Evolutionary conservation across 2,888 invertebrate species (phyloP).

Genomic region (Trisateles emortualis): DNA sequence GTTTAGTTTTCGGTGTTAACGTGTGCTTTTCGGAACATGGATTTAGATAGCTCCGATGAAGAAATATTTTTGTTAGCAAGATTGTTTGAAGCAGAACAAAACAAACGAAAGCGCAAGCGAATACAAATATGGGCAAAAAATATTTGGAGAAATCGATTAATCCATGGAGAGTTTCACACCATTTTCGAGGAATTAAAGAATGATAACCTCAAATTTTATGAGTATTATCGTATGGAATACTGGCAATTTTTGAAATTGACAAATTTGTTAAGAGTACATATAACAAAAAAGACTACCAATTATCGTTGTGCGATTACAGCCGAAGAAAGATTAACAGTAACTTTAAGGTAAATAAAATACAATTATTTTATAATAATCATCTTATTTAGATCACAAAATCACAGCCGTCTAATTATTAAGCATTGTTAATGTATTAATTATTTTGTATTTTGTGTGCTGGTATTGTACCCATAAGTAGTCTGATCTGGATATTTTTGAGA

Average conservation of each 20-base stretch:
- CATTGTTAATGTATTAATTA: constrained; percentile 11
- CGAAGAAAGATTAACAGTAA: constrained; percentile 13
- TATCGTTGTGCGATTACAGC: constrained; percentile 13
- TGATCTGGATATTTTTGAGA: constrained; percentile 12
- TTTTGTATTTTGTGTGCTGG: constrained; percentile 14
- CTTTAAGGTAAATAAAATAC: constrained; percentile 13
- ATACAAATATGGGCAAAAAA: constrained; percentile 14
- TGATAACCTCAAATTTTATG: constrained; percentile 16
- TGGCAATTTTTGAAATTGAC: constrained; percentile 18
- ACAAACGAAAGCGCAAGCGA: constrained; percentile 21
- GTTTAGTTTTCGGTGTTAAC: constrained; percentile 24
- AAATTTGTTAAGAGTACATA: constrained; percentile 17
- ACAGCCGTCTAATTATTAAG: constrained; percentile 5
- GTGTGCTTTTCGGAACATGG: constrained; percentile 12
- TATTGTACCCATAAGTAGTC: constrained; percentile 14
- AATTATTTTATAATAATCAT: constrained; percentile 11
- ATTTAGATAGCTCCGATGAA: constrained; percentile 25
- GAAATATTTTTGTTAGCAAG: constrained; percentile 17
- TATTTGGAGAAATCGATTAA: constrained; percentile 11
- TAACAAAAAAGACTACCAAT: constrained; percentile 18
- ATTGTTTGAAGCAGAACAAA: constrained; percentile 11
- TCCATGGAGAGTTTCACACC: constrained; percentile 16
- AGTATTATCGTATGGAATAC: constrained; percentile 16
- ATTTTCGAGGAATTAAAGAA: constrained; percentile 15
- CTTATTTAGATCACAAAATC: constrained; percentile 10